phyloP scores from a whole-genome alignment of 2,113 vertebrate genomes.

The Xiphorhynchus elegans region DNA sequence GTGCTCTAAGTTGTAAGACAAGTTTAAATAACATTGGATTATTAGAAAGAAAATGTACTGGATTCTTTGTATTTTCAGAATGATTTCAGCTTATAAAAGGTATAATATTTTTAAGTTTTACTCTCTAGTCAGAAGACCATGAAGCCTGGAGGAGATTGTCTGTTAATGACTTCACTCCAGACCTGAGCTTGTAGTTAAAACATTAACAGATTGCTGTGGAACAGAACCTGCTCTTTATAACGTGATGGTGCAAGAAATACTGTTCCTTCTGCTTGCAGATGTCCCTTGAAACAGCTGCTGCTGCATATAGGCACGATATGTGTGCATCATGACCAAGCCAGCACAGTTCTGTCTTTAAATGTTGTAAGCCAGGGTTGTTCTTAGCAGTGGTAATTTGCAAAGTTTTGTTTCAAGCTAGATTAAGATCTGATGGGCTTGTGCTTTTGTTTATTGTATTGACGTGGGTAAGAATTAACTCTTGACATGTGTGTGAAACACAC shows the following conservation, averaged over 20 bases:
- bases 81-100: neutral
- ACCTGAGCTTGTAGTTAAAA: neutral
- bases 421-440: neutral
- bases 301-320: fast-evolving
- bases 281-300: neutral
- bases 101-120: neutral
- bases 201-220: neutral
- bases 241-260: neutral
- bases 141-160: neutral
- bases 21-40: neutral
- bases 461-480: neutral
- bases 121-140: neutral
- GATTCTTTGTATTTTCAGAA: neutral
- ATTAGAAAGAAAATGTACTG: neutral
- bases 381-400: neutral
- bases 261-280: neutral
- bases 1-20: neutral
- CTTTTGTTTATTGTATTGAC: neutral
- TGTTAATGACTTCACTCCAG: neutral
- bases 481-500: neutral
- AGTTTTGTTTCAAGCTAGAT: neutral
- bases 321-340: neutral
- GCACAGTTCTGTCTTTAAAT: neutral
- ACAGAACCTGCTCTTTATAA: neutral
- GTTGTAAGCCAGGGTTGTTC: neutral